Conservation (phyloP, 2,888 invertebrate genomes). For the Stratiomys singularior region DNA sequence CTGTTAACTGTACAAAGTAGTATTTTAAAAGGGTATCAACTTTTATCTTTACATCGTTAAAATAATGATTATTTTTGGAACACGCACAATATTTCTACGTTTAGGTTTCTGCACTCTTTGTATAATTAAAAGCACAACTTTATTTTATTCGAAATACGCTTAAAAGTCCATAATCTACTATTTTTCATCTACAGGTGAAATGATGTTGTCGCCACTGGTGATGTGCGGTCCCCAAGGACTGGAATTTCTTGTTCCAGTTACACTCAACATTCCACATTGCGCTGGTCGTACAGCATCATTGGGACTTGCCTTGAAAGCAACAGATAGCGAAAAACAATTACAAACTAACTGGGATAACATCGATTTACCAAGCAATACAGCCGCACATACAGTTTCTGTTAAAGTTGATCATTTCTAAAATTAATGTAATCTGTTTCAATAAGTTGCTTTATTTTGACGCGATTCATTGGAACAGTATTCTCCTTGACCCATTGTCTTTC, state of each 20-base stretch:
- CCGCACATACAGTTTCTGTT: conserved; percentile 87
- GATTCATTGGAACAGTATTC: too few species aligned
- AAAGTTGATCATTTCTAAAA: conserved; percentile 89
- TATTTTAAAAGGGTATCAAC: too few species aligned
- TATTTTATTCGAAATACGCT: too few species aligned
- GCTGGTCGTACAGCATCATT: conserved; percentile 81
- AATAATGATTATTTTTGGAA: too few species aligned
- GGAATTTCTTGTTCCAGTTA: conserved; percentile 88
- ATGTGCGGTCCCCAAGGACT: conserved; percentile 97
- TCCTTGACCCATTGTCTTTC: neutral
- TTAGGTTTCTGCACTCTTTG: too few species aligned
- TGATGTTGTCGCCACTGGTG: conserved; percentile 91
- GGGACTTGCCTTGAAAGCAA: conserved; percentile 81
- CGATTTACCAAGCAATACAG: conserved; percentile 82
- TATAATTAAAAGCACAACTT: too few species aligned
- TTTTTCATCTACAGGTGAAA: conserved; percentile 77
- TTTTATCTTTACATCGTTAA: too few species aligned
- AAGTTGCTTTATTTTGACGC: too few species aligned
- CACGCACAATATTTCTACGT: too few species aligned
- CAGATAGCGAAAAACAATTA: conserved; percentile 84
- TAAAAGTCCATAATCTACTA: conserved; percentile 8
- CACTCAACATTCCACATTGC: conserved; percentile 89
- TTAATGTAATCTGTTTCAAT: neutral
- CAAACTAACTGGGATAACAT: conserved; percentile 89
- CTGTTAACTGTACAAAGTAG: too few species aligned